Evolutionary conservation across 2,888 invertebrate species (phyloP).

Genomic region (Athripsodes cinereus): DNA sequence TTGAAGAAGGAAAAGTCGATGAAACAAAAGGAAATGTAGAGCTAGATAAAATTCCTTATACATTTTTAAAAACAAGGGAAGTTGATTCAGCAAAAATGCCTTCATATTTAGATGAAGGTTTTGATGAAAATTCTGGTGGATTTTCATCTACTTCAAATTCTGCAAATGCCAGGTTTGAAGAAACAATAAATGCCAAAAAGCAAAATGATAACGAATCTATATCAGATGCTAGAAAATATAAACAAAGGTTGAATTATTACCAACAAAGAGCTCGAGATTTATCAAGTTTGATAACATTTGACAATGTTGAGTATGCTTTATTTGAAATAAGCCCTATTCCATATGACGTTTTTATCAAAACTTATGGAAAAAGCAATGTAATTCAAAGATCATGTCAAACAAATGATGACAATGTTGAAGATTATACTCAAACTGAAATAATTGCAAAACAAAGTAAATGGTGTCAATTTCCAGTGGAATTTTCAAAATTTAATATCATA

Average conservation of each 20-base stretch:
- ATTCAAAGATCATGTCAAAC: slow-evolving; percentile 42
- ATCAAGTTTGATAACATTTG: slow-evolving; percentile 41
- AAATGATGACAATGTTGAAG: slow-evolving; percentile 42
- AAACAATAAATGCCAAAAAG: background rate
- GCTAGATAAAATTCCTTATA: slow-evolving; percentile 7
- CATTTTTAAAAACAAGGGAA: slow-evolving; percentile 6
- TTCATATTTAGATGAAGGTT: slow-evolving; percentile 25
- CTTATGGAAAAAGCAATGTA: slow-evolving; percentile 42
- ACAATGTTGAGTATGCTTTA: slow-evolving; percentile 42
- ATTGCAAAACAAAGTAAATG: slow-evolving; percentile 37
- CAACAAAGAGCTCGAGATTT: slow-evolving; percentile 38
- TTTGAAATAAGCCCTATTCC: slow-evolving; percentile 49
- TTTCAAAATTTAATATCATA: slow-evolving; percentile 36
- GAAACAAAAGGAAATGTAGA: background rate
- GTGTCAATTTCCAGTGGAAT: slow-evolving; percentile 44
- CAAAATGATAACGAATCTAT: background rate
- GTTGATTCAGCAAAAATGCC: slow-evolving; percentile 11
- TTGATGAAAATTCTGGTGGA: slow-evolving; percentile 25
- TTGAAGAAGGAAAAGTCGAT: slow-evolving; percentile 3
- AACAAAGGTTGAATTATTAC: slow-evolving; percentile 4
- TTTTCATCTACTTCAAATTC: slow-evolving; percentile 18
- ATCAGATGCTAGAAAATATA: background rate
- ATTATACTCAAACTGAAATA: slow-evolving; percentile 43
- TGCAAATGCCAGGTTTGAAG: background rate
- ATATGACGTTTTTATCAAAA: slow-evolving; percentile 45